phyloP scores from a whole-genome alignment of 2,797 vertebrate species.

The Pteropus rufus region DNA sequence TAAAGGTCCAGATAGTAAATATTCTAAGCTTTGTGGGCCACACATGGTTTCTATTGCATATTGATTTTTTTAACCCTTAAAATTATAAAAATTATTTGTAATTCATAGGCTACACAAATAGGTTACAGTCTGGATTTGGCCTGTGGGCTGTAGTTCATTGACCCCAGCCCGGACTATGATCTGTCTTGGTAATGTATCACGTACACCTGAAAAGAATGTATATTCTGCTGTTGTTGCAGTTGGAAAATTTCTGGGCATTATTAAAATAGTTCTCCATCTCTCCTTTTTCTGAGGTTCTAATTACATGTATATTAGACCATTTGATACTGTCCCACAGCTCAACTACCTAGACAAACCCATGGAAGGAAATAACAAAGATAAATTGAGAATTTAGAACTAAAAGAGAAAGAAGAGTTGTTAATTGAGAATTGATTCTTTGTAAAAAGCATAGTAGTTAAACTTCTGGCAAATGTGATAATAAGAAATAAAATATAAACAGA shows the following conservation, averaged over 20 bases:
- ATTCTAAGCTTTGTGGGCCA: neutral
- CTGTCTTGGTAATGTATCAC: neutral
- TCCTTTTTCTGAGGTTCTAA: neutral
- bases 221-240: neutral
- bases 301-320: neutral
- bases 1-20: neutral
- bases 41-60: neutral
- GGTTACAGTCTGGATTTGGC: neutral
- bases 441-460: neutral
- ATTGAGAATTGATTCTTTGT: neutral
- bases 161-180: neutral
- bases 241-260: neutral
- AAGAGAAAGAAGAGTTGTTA: neutral
- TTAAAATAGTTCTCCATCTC: neutral
- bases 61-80: slow-evolving; percentile 7
- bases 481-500: slow-evolving; percentile 26
- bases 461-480: neutral
- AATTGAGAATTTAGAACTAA: slow-evolving; percentile 6
- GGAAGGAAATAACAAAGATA: neutral
- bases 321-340: neutral
- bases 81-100: neutral
- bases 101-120: neutral
- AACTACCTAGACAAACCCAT: neutral
- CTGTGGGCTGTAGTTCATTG: neutral
- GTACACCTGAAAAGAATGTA: neutral